These are phyloP conservation scores for Monomorium pharaonis DNA, from an alignment of 1,140 invertebrate species.

Conservation along the genomic window DNA sequence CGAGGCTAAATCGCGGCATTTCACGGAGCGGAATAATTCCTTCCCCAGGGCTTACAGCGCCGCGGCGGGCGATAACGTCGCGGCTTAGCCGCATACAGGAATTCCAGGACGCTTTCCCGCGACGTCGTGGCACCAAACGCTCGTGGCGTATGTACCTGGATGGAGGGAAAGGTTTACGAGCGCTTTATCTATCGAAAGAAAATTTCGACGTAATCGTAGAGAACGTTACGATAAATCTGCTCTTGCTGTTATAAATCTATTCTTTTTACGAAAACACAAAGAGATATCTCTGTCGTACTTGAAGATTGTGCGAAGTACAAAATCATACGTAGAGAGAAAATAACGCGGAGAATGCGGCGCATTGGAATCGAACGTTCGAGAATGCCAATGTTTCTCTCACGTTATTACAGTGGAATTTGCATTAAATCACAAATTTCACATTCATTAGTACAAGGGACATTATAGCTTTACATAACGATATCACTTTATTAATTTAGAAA, in stretches of 20 bases:
- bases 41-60: conserved; percentile 34
- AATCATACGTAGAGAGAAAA: not conserved
- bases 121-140: conserved; percentile 21
- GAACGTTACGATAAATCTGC: conserved; percentile 46
- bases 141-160: conserved; percentile 10
- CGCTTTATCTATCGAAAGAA: conserved; percentile 32
- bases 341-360: not conserved
- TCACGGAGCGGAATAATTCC: conserved; percentile 63
- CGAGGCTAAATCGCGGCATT: conserved; percentile 60
- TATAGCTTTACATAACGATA: not conserved
- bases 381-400: not conserved
- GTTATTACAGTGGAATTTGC: not conserved
- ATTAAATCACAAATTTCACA: not conserved
- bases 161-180: conserved; percentile 43
- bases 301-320: not conserved
- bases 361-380: not conserved
- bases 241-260: not conserved
- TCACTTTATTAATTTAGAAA: not conserved
- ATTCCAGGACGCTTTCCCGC: conserved; percentile 59
- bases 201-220: conserved; percentile 38
- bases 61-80: conserved; percentile 32
- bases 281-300: not conserved
- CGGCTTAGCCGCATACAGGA: not conserved
- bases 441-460: not conserved
- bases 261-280: conserved; percentile 24